Conservation (phyloP, 2,797 vertebrate genomes). For the Ficedula albicollis region DNA sequence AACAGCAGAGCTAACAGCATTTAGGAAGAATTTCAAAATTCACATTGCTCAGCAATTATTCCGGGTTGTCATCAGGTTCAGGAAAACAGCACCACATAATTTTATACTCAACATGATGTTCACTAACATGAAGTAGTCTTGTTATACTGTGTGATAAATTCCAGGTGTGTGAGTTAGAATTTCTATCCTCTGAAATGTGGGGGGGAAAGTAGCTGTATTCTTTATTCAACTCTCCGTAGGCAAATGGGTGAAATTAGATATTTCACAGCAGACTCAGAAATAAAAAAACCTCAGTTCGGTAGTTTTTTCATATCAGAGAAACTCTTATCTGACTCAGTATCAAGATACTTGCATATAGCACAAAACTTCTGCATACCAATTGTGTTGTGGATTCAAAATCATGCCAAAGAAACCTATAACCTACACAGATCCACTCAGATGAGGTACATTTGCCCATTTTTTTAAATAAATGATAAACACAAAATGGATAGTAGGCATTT, state of each 20-base stretch:
- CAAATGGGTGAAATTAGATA: neutral
- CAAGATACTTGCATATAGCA: neutral
- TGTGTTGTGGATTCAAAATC: neutral
- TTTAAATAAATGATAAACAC: neutral
- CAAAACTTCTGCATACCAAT: neutral
- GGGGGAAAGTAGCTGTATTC: neutral
- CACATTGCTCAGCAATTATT: conserved; percentile 19
- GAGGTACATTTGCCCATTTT: neutral
- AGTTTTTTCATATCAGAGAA: neutral
- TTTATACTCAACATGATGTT: neutral
- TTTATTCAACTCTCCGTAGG: neutral
- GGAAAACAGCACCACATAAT: neutral
- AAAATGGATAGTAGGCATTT: conserved; percentile 17
- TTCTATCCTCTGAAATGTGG: neutral
- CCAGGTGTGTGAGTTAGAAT: neutral
- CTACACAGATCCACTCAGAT: neutral
- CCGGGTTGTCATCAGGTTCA: conserved; percentile 4
- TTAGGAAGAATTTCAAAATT: conserved; percentile 27
- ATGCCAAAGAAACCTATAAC: neutral
- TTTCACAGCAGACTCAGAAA: neutral
- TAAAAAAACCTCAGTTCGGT: neutral
- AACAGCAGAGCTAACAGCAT: neutral
- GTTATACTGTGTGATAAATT: neutral
- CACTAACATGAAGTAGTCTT: neutral
- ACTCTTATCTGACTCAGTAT: neutral